Evolutionary conservation across 2,888 invertebrate species (phyloP), one percentile per base, ranked within the genome.

Genomic region (Phyllotreta cruciferae): DNA sequence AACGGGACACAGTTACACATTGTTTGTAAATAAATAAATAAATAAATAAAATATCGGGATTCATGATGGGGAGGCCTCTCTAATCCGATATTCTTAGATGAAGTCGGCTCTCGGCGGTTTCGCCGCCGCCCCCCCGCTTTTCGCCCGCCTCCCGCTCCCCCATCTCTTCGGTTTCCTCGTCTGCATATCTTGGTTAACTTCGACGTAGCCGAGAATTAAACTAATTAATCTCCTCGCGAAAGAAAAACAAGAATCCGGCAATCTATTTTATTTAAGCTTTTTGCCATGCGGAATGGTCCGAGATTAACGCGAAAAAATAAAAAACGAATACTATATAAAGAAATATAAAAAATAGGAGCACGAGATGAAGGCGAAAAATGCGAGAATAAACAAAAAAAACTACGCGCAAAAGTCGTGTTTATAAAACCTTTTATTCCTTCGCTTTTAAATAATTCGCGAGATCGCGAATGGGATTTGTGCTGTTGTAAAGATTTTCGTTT

Each of bases 221-320:
- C 75, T 75, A 77, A 77, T 77, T 76, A 77, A 77, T 76, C 74
- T 74, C 66, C 60, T 24, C 68, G 72, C 73, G 73, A 75, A 72
- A 70, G 73, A 73, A 71, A 74, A 71, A 71, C 70, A 71, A 72
- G 73, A 70, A 66, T 70, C 63, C 71, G 72, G 74, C 74, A 74
- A 76, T 75, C 73, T 73, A 73, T 76, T 76, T 75, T 75, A 71
- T 74, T 76, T 73, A 71, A 74, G 73, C 73, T 73, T 75, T 74
- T 74, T 75, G 72, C 70, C 71, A 71, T 72, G 72, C 71, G 41
- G 50, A 62, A 56, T 58, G 58, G 58, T 49, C 50, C 58, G 24
- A 58, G 58, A 58, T 58, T 58, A 58, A 24, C 24, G 24, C 24
- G 24, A 24, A 24, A 24, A 24, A 24, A n/a, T n/a, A n/a, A 24